A percentile compares a stretch with the other conserved stretches of the same genome.
phyloP scores from a whole-genome alignment of 1,140 invertebrate species.

The Monochamus saltuarius region DNA sequence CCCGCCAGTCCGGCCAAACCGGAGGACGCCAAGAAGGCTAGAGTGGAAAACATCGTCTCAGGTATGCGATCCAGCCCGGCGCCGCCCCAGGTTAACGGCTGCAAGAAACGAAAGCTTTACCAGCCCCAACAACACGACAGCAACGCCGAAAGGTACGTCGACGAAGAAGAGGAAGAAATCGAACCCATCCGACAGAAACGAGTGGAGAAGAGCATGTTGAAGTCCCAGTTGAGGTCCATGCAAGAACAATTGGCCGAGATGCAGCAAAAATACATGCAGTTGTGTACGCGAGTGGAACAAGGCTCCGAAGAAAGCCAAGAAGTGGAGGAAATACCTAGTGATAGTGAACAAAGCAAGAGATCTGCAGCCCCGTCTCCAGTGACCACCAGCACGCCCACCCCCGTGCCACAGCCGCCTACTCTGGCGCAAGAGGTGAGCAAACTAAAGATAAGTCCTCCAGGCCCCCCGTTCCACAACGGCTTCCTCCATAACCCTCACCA shows the following conservation, averaged over 20 bases:
- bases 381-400: slow-evolving; percentile 58
- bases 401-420: slow-evolving; percentile 59
- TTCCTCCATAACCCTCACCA: slow-evolving; percentile 60
- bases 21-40: slow-evolving; percentile 81
- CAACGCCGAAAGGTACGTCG: slow-evolving; percentile 70
- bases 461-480: slow-evolving; percentile 47
- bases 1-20: slow-evolving; percentile 61
- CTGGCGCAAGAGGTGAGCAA: slow-evolving; percentile 70
- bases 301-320: slow-evolving; percentile 67
- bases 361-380: slow-evolving; percentile 61
- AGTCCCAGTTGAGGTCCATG: slow-evolving; percentile 81
- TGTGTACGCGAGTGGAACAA: slow-evolving; percentile 82
- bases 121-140: slow-evolving; percentile 92
- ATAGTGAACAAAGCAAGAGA: slow-evolving; percentile 62
- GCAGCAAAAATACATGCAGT: slow-evolving; percentile 86
- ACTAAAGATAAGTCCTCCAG: slow-evolving; percentile 66
- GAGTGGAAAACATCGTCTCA: slow-evolving; percentile 92
- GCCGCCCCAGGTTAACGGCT: slow-evolving; percentile 77
- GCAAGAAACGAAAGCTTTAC: slow-evolving; percentile 95
- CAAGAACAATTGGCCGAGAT: slow-evolving; percentile 87
- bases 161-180: slow-evolving; percentile 74
- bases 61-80: slow-evolving; percentile 85
- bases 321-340: slow-evolving; percentile 70
- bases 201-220: slow-evolving; percentile 80
- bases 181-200: slow-evolving; percentile 79